Base-by-base conservation (phyloP, 2,113 vertebrate genomes). In the Podarcis cretensis region DNA sequence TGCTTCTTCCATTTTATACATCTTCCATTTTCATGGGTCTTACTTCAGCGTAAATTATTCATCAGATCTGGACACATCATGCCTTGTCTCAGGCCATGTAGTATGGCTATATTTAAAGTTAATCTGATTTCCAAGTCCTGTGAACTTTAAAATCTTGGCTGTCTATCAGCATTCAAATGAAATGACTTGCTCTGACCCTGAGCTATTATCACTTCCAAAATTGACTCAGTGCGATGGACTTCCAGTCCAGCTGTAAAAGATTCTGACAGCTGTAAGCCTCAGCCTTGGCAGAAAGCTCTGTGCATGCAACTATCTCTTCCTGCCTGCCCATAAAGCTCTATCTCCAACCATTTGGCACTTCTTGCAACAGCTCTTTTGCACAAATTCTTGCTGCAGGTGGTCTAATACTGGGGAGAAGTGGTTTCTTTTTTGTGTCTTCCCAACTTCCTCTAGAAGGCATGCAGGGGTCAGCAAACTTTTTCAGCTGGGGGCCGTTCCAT, bases 61-160 rank as follows among this genome's bases (percentile, higher is more conserved):
- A 84, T 32, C 4, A 0, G 48, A 12, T 23, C 3, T 30, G n/a
- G 43, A 30, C n/a, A 40, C 30, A 73, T 83, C 81, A 30, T 30
- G 30, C 14, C 82, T 63, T 73, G 43, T 84, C 86, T 87, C 87
- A 79, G 69, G 43, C 68, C 69, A 84, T 92, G 37, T 54, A 83
- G 74, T 76, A 54, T 32, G 90, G 75, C 87, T 89, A 23, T 74
- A 25, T 71, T 83, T 89, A 87, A 94, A 93, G 68, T 80, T 81
- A 93, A 77, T 40, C 78, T 68, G 63, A 77, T 86, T 93, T 63
- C 82, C 89, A 82, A 65, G 57, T 54, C 25, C 71, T 63, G 37
- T 25, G 79, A 93, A 92, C 48, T 88, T 92, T 89, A 75, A 82
- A 87, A 92, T 83, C 91, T 93, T 93, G 92, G 89, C 95, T 76